Evolutionary conservation across 2,113 vertebrate species (phyloP), one percentile per base, ranked within the genome.

Genomic region (Carassius gibelio): DNA sequence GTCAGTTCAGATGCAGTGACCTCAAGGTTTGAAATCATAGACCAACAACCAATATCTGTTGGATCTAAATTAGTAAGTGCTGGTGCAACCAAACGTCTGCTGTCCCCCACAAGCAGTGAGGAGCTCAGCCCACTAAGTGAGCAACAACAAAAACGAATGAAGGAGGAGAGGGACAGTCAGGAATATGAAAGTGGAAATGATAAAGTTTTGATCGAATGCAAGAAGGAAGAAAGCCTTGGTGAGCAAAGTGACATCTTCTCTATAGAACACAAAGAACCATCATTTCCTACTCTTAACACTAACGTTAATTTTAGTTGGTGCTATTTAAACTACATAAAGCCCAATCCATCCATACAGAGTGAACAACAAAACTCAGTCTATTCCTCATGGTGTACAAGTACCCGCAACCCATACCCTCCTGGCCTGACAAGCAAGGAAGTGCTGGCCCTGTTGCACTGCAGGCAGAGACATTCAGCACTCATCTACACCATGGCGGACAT

Each of bases 231-330:
- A 78, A 85, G 52, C 26, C 62, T 85, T 0, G 83, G 85, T 88
- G 83, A 85, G 72, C 77, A 90, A 62, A 87, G 55, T 61, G 50
- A 86, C 77, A 87, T 87, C 74, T 91, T 94, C 92, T 91, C 94
- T 4, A 91, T 94, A 81, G 91, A 89, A 72, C 95, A 95, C 89
- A 95, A 95, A 91, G 95, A 93, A 89, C 90, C 95, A 72, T 92
- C 95, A 79, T 96, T 96, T 91, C 95, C 96, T 87, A 97, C 95
- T 90, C 95, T 99, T 91, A 95, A 97, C 91, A 96, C 97, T 90
- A 95, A 95, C 93, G 97, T 97, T 92, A 96, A 95, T 93, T 96
- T 96, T 92, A 99, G 96, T 95, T 99, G 98, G 98, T 99, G 97
- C 95, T 99, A 98, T 95, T 94, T 99, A 89, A 98, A 98, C 94